Base-by-base conservation (phyloP, 2,888 invertebrate genomes). In the Diarsia dahlii region DNA sequence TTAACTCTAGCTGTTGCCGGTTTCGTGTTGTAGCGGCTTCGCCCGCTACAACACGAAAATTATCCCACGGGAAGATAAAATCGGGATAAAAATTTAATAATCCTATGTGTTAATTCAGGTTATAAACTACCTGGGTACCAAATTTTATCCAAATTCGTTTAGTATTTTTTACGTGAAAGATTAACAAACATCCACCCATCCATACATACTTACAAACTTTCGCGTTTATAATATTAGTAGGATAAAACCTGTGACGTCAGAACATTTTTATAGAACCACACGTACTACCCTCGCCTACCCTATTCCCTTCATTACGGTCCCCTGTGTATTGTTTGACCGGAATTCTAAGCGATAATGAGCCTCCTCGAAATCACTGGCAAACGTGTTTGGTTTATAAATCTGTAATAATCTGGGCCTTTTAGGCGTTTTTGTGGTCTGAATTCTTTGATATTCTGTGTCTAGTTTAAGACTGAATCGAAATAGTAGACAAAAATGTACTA, bases 331-430 rank as follows among this genome's bases (percentile, higher is more conserved):
- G 68, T 84, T 81, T 60, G 70, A 72, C 58, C 65, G 12, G 74
- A 82, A 85, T 82, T 52, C 82, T 77, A 74, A 76, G 72, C 71
- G 52, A 23, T 79, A 69, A 76, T 82, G 82, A 81, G 50, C 34
- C 58, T 58, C 23, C 58, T 79, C 46, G 45, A 71, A 81, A 81
- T 76, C 81, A 71, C 64, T 69, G 66, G 46, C 39, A 74, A 75
- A 84, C 84, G 84, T 84, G 84, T 60, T 67, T 60, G 28, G 80
- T 48, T 54, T 81, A 69, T 67, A 76, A 73, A 75, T 73, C 13
- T 68, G 1, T 45, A 18, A 67, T 78, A 65, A 72, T 48, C 4
- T 45, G n/a, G 63, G 68, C 50, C 56, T 62, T 15, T 75, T 71
- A 34, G 28, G 4, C 3, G 56, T 77, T 60, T 76, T 66, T 65